These are phyloP conservation scores for Tadarida brasiliensis DNA, from an alignment of 2,797 vertebrate genomes.

Conservation along the genomic window DNA sequence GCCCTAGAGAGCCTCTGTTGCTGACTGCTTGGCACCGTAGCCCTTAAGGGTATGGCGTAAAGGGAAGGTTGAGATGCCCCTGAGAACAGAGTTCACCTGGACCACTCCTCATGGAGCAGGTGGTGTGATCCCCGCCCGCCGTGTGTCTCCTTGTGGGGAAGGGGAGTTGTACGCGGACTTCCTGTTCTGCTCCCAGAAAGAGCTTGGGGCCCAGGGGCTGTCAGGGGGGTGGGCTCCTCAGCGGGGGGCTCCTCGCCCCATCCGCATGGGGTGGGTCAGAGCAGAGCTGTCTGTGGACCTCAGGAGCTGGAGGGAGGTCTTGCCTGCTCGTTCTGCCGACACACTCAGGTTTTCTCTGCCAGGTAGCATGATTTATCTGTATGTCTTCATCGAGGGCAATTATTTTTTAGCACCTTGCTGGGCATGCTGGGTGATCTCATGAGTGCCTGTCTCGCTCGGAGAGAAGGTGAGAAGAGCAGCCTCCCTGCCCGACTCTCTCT, in stretches of 20 bases:
- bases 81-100: background rate
- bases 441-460: background rate
- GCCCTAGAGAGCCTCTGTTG: background rate
- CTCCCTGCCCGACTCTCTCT: slow-evolving; percentile 6
- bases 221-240: background rate
- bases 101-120: background rate
- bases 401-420: slow-evolving; percentile 77
- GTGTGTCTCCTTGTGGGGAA: fast-evolving
- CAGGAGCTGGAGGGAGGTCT: background rate
- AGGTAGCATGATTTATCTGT: slow-evolving; percentile 74
- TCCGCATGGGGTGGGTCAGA: background rate
- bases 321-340: slow-evolving; percentile 38
- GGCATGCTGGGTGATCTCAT: slow-evolving; percentile 65
- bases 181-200: background rate
- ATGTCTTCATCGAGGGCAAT: slow-evolving; percentile 78
- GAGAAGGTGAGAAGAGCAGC: background rate
- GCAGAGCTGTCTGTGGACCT: background rate
- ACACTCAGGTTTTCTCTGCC: slow-evolving; percentile 51
- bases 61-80: background rate
- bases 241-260: background rate
- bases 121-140: fast-evolving
- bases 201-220: fast-evolving
- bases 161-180: no score
- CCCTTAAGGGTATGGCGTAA: background rate
- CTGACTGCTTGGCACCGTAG: background rate